Conservation (phyloP, 2,888 invertebrate genomes). For the Lydus trimaculatus region DNA sequence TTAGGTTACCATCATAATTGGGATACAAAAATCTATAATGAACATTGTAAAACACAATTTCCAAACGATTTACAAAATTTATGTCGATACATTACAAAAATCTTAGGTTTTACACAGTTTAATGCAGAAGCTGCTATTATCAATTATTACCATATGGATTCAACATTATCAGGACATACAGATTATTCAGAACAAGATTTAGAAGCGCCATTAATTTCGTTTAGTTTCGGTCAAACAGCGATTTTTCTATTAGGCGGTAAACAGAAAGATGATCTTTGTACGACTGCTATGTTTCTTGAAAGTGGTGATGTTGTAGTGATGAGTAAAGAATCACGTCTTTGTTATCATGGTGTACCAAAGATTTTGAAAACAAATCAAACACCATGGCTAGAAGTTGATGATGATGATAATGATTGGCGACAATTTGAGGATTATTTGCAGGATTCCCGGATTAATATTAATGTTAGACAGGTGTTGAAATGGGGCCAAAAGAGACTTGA, state of each 20-base stretch:
- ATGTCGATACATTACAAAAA: slow-evolving; percentile 68
- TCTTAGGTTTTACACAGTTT: slow-evolving; percentile 68
- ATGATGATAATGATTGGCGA: slow-evolving; percentile 59
- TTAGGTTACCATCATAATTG: slow-evolving; percentile 98
- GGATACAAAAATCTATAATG: slow-evolving; percentile 90
- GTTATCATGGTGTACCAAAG: slow-evolving; percentile 94
- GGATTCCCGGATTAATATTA: slow-evolving; percentile 88
- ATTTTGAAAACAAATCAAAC: slow-evolving; percentile 67
- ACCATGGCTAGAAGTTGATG: slow-evolving; percentile 61
- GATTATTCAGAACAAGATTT: slow-evolving; percentile 92
- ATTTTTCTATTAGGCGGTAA: slow-evolving; percentile 91
- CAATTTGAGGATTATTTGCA: slow-evolving; percentile 69
- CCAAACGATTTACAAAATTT: slow-evolving; percentile 76
- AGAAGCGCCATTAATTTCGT: slow-evolving; percentile 88
- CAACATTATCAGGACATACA: slow-evolving; percentile 91
- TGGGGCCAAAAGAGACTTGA: slow-evolving; percentile 63
- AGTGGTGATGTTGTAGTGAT: slow-evolving; percentile 94
- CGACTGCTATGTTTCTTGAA: slow-evolving; percentile 72
- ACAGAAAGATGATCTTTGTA: slow-evolving; percentile 71
- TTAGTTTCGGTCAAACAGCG: slow-evolving; percentile 95
- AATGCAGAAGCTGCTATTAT: slow-evolving; percentile 93
- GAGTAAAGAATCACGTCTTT: slow-evolving; percentile 83
- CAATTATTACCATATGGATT: slow-evolving; percentile 94
- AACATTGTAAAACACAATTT: slow-evolving; percentile 71
- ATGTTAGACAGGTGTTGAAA: slow-evolving; percentile 88